These are phyloP conservation scores for Emydoidea blandingii DNA, from an alignment of 2,797 vertebrate species.

Conservation along the genomic window DNA sequence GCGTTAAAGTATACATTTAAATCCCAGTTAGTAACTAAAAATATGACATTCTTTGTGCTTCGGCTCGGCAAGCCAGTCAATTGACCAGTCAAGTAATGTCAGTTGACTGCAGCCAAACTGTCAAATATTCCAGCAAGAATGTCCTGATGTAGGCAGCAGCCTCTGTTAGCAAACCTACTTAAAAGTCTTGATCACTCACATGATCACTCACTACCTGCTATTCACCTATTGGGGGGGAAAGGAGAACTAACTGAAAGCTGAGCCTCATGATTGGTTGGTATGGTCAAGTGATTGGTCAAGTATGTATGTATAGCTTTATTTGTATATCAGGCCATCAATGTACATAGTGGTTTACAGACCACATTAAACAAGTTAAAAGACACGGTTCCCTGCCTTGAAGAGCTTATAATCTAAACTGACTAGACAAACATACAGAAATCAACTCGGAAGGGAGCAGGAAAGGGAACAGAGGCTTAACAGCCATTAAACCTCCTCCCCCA, in stretches of 20 bases:
- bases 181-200: background rate
- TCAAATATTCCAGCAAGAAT: background rate
- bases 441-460: background rate
- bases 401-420: background rate
- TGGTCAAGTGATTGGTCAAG: background rate
- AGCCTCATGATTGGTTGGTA: background rate
- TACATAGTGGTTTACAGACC: background rate
- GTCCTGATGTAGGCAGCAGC: background rate
- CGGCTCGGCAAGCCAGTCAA: background rate
- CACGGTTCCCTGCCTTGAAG: background rate
- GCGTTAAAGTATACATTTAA: background rate
- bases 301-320: background rate
- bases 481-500: background rate
- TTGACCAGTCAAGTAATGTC: background rate
- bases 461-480: background rate
- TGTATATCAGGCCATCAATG: background rate
- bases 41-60: background rate
- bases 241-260: background rate
- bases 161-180: background rate
- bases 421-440: background rate
- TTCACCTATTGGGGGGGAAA: background rate
- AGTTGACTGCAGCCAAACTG: background rate
- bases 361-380: background rate
- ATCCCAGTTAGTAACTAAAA: background rate
- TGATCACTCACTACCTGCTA: background rate